Conservation (phyloP, 2,888 invertebrate genomes). For the Orgyia antiqua region DNA sequence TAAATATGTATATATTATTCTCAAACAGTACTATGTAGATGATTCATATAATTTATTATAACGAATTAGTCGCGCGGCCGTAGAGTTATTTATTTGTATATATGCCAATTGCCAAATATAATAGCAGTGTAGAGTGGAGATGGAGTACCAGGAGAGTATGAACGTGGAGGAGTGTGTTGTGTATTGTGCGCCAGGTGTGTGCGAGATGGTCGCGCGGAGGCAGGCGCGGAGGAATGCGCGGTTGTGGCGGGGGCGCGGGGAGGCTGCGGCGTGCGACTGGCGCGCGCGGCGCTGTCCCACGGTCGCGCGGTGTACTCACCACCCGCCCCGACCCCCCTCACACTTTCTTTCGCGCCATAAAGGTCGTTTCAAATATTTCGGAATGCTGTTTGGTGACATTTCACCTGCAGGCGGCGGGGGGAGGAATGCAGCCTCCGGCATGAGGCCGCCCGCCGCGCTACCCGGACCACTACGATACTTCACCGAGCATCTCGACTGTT, state of each 20-base stretch:
- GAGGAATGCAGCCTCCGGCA: slow-evolving; percentile 47
- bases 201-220: slow-evolving; percentile 61
- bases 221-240: slow-evolving; percentile 68
- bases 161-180: no score
- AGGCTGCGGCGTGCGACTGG: slow-evolving; percentile 72
- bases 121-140: no score
- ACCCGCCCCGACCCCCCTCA: slow-evolving; percentile 50
- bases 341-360: slow-evolving; percentile 79
- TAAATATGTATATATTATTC: no score
- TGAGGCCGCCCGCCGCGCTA: slow-evolving; percentile 43
- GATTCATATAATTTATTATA: no score
- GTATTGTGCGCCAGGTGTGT: slow-evolving; percentile 2
- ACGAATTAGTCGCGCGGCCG: no score
- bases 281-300: slow-evolving; percentile 82
- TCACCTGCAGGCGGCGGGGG: slow-evolving; percentile 63
- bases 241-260: slow-evolving; percentile 49
- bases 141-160: no score
- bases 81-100: no score
- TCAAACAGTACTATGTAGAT: no score
- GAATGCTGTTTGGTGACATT: slow-evolving; percentile 78
- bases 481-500: slow-evolving; percentile 21
- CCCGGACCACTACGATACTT: slow-evolving; percentile 27
- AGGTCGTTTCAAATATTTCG: slow-evolving; percentile 79
- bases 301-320: slow-evolving; percentile 81
- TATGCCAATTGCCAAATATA: no score